Evolutionary conservation across 2,797 vertebrate species (phyloP).

Genomic region (Trichosurus vulpecula): DNA sequence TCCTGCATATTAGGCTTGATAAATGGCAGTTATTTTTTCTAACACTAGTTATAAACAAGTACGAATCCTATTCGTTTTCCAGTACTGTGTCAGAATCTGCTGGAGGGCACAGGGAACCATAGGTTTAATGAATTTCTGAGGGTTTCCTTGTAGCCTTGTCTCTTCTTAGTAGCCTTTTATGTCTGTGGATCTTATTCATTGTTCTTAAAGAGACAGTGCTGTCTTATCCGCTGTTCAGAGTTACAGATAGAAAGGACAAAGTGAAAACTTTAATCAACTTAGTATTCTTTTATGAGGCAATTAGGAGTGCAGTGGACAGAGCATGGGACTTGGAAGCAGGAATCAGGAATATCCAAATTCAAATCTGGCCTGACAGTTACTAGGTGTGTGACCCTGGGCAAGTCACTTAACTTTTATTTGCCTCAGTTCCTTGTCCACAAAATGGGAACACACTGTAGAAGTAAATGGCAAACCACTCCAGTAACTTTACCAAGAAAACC

Average conservation of each 20-base stretch:
- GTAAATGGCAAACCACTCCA: background rate
- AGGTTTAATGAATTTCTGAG: conserved; percentile 11
- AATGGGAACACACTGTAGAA: background rate
- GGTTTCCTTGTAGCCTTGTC: conserved; percentile 15
- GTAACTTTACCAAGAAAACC: background rate
- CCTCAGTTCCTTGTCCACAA: too few species aligned
- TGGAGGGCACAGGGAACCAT: background rate
- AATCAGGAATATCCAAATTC: background rate
- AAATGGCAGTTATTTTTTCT: background rate
- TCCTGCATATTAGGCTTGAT: background rate
- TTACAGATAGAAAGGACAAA: background rate
- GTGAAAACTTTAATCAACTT: background rate
- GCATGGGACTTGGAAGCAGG: background rate
- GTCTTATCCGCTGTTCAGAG: background rate
- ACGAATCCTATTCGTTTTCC: conserved; percentile 23
- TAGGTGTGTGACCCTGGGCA: background rate
- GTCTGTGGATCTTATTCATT: background rate
- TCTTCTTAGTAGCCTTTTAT: background rate
- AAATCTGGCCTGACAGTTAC: background rate
- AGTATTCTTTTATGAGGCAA: background rate
- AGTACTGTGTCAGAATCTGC: background rate
- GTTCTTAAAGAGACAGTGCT: background rate
- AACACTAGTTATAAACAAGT: background rate
- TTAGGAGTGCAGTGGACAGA: background rate
- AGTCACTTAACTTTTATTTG: background rate